Conservation (phyloP, 2,888 invertebrate genomes). For the Eupithecia inturbata region DNA sequence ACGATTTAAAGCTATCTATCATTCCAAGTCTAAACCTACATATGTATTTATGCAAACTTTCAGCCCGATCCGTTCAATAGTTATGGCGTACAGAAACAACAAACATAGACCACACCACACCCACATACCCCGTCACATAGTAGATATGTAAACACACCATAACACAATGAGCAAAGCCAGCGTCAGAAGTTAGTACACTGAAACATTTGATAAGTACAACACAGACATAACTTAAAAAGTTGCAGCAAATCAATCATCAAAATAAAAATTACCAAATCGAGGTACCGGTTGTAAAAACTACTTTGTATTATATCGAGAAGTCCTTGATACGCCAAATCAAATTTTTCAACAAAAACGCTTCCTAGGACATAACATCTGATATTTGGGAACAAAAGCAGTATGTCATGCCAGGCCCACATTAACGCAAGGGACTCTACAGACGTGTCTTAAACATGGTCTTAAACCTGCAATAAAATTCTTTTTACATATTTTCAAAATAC, state of each 20-base stretch:
- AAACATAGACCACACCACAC: too few relatives aligned
- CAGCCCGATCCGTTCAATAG: too few relatives aligned
- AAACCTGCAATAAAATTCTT: neutral
- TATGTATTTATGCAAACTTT: too few relatives aligned
- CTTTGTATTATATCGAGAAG: slow-evolving; percentile 24
- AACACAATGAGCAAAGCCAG: too few relatives aligned
- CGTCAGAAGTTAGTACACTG: too few relatives aligned
- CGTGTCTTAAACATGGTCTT: neutral
- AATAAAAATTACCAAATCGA: slow-evolving; percentile 1
- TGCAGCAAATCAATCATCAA: neutral
- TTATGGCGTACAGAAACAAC: too few relatives aligned
- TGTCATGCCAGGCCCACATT: slow-evolving; percentile 67
- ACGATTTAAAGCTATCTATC: too few relatives aligned
- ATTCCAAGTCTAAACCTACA: too few relatives aligned
- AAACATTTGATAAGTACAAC: neutral
- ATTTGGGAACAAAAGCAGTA: slow-evolving; percentile 59
- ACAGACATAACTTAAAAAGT: neutral
- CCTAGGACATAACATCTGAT: slow-evolving; percentile 54
- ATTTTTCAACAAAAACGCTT: slow-evolving; percentile 51
- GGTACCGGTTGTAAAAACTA: neutral
- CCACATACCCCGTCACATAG: too few relatives aligned
- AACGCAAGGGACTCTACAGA: slow-evolving; percentile 39
- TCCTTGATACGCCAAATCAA: slow-evolving; percentile 52
- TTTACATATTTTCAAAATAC: neutral
- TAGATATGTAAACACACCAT: too few relatives aligned